Conservation (phyloP, 2,888 invertebrate genomes). For the Apodemia hepburni region DNA sequence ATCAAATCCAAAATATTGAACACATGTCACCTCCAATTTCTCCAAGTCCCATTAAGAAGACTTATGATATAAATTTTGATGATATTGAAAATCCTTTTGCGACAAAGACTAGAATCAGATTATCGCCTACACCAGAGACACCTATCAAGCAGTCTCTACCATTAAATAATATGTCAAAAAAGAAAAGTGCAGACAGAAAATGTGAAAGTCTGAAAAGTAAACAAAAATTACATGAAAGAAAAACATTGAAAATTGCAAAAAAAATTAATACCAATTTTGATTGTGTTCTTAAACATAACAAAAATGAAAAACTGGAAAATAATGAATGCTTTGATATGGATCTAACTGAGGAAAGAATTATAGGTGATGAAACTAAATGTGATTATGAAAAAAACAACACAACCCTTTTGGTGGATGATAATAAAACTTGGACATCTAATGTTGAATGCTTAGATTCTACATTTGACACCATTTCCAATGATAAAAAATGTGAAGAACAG, state of each 20-base stretch:
- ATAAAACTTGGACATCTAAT: not conserved
- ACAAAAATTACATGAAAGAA: conserved; percentile 38
- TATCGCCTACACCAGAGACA: conserved; percentile 46
- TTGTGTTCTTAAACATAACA: not conserved
- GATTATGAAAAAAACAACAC: not conserved
- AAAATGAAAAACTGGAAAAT: not conserved
- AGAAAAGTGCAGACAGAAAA: conserved; percentile 17
- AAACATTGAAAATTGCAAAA: conserved; percentile 47
- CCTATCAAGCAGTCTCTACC: conserved; percentile 21
- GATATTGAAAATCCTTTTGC: conserved; percentile 64
- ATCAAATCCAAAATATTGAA: conserved; percentile 33
- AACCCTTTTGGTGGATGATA: too few relatives aligned
- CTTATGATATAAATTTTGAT: conserved; percentile 66
- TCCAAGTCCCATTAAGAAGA: conserved; percentile 55
- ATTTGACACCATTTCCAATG: conserved; percentile 26
- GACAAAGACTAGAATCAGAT: conserved; percentile 56
- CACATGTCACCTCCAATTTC: conserved; percentile 43
- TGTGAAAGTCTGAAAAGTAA: conserved; percentile 14
- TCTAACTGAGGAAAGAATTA: not conserved
- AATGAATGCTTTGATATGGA: not conserved
- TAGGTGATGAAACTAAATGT: not conserved
- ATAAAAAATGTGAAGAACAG: not conserved
- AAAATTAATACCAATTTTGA: conserved; percentile 30
- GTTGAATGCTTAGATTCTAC: conserved; percentile 30
- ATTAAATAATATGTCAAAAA: not conserved